A percentile compares a stretch with the other conserved stretches of the same genome.
Evolutionary conservation across 2,888 invertebrate species (phyloP).

Genomic region (Drosophila anomalata): DNA sequence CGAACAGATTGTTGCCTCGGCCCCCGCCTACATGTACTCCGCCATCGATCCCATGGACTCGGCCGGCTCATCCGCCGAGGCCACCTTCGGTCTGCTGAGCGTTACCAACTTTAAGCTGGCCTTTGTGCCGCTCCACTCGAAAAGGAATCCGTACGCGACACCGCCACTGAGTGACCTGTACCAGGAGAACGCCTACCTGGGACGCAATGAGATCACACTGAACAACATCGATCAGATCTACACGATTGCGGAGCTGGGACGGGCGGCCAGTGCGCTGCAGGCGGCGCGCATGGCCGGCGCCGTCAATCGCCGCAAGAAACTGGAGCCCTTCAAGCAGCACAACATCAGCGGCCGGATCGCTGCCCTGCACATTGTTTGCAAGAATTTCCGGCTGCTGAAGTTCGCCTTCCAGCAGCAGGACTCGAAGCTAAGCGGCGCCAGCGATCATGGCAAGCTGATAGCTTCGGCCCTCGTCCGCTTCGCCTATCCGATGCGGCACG

Average conservation of each 20-base stretch:
- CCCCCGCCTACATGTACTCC: constrained; percentile 93
- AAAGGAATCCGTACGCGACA: constrained; percentile 19
- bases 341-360: constrained; percentile 82
- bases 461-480: constrained; percentile 93
- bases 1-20: constrained; percentile 92
- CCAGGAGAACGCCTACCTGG: constrained; percentile 82
- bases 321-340: constrained; percentile 81
- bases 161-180: constrained; percentile 61
- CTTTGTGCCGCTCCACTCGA: constrained; percentile 87
- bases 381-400: constrained; percentile 93
- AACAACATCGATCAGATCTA: constrained; percentile 84
- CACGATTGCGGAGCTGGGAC: constrained; percentile 78
- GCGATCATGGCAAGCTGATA: constrained; percentile 91
- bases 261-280: constrained; percentile 74
- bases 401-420: constrained; percentile 92
- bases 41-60: constrained; percentile 84
- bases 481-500: constrained; percentile 93
- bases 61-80: constrained; percentile 84
- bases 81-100: constrained; percentile 92
- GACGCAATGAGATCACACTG: constrained; percentile 82
- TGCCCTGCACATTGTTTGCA: constrained; percentile 83
- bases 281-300: constrained; percentile 69
- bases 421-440: constrained; percentile 83
- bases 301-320: constrained; percentile 76
- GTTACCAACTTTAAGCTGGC: constrained; percentile 97